A percentile compares a stretch with the other conserved stretches of the same genome.
phyloP scores from a whole-genome alignment of 2,113 vertebrate genomes.

The Gymnocephalus cernua region DNA sequence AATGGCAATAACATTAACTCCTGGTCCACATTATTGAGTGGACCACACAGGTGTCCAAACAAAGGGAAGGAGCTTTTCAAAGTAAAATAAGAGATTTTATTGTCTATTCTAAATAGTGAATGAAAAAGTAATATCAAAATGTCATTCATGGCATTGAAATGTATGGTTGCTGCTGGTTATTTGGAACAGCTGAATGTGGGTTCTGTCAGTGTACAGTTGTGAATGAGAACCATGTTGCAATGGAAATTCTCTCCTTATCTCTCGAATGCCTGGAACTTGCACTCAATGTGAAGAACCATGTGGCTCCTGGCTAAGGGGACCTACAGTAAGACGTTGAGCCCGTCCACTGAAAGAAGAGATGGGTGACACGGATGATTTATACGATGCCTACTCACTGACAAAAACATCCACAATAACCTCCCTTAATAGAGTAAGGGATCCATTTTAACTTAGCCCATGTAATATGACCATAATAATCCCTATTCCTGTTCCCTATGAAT shows the following conservation, averaged over 20 bases:
- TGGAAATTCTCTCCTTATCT: slow-evolving; percentile 34
- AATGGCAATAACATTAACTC: neutral
- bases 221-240: slow-evolving; percentile 39
- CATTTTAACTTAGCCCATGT: slow-evolving; percentile 73
- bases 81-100: neutral
- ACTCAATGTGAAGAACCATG: slow-evolving; percentile 37
- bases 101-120: slow-evolving; percentile 16
- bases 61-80: slow-evolving; percentile 14
- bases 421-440: slow-evolving; percentile 57
- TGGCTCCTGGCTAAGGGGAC: slow-evolving; percentile 4
- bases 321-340: slow-evolving; percentile 56
- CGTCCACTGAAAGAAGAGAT: slow-evolving; percentile 74
- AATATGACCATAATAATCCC: slow-evolving; percentile 72
- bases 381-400: slow-evolving; percentile 55
- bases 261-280: slow-evolving; percentile 31
- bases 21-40: slow-evolving; percentile 32
- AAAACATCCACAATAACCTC: slow-evolving; percentile 64
- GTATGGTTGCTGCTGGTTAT: slow-evolving; percentile 16
- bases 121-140: neutral
- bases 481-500: slow-evolving; percentile 40
- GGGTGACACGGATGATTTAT: slow-evolving; percentile 68
- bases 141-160: neutral
- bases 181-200: neutral
- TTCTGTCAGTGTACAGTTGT: slow-evolving; percentile 14
- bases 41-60: slow-evolving; percentile 12